Evolutionary conservation across 2,888 invertebrate genomes (phyloP), one percentile per base, ranked within the genome.

Genomic region (Troides aeacus): DNA sequence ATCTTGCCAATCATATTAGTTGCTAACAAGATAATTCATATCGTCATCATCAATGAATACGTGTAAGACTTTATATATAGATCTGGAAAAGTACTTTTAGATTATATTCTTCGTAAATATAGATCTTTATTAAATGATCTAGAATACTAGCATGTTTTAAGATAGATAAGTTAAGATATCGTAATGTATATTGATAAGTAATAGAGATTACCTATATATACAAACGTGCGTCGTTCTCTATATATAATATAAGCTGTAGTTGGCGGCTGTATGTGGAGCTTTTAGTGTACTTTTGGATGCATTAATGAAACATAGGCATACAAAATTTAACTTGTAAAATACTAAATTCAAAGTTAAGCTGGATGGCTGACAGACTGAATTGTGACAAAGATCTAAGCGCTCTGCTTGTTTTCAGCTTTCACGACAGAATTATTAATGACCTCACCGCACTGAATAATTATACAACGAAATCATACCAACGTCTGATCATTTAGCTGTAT

Each of bases 381-480:
- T 60, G 36, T 60, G 60, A 60, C 60, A 60, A 60, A 18, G 60
- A 60, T 60, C 24, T 60, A 60, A 60, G 36, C 36, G 15, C 15
- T 18, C 12, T 18, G 36, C 36, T 24, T 36, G 36, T 18, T 36
- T 60, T 60, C 30, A 24, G 60, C 36, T 60, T 60, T 60, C 6
- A 36, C 18, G 36, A 36, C 5, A 10, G 24, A 65, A 62, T 50
- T 58, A 59, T 63, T 63, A 50, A 24, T 21, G 61, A 23, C 23
- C 23, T 62, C 18, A 62, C 60, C 62, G 23, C 39, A 18, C 24
- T 18, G 36, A 60, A 60, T 60, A 60, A 60, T 60, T 60, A 59
- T 10, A 36, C 36, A n/a, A 6, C 30, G 30, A 18, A 60, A 36
- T 60, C 8, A 60, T 24, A 76, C 74, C 6, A 7, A 8, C 21